Conservation (phyloP, 2,113 vertebrate genomes). For the Enhydra lutris region DNA sequence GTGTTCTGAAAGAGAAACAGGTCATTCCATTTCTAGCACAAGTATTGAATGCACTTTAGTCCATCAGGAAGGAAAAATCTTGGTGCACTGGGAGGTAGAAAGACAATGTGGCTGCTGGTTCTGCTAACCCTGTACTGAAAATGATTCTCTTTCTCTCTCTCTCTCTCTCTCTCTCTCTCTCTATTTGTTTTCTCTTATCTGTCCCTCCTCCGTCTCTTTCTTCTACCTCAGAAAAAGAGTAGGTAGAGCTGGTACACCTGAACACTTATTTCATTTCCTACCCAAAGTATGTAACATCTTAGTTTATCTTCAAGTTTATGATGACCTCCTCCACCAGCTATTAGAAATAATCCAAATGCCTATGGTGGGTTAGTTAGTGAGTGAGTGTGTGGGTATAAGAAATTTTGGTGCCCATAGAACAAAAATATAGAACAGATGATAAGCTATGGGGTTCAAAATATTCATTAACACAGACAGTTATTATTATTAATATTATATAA, state of each 20-base stretch:
- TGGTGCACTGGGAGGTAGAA: not conserved
- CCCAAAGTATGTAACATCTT: not conserved
- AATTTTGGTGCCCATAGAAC: not conserved
- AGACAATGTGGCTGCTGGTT: not conserved
- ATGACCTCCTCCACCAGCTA: not conserved
- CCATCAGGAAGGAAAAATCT: constrained; percentile 1
- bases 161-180: not conserved
- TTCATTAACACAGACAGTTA: not conserved
- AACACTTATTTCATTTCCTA: not conserved
- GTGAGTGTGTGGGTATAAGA: not conserved
- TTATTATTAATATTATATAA: too few relatives aligned
- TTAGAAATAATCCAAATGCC: not conserved
- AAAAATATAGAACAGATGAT: not conserved
- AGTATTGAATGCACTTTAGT: not conserved
- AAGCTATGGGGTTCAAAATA: not conserved
- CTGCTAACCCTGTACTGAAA: not conserved
- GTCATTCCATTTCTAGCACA: not conserved
- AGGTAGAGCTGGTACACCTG: not conserved
- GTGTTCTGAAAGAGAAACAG: constrained; percentile 22
- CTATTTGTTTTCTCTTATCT: too few relatives aligned
- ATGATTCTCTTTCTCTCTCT: not conserved
- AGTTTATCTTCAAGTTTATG: not conserved
- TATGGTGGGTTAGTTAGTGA: not conserved
- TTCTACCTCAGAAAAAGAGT: not conserved
- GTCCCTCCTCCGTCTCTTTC: not conserved